These are phyloP conservation scores for Semotilus atromaculatus DNA, from an alignment of 2,797 vertebrate species.

Conservation along the genomic window DNA sequence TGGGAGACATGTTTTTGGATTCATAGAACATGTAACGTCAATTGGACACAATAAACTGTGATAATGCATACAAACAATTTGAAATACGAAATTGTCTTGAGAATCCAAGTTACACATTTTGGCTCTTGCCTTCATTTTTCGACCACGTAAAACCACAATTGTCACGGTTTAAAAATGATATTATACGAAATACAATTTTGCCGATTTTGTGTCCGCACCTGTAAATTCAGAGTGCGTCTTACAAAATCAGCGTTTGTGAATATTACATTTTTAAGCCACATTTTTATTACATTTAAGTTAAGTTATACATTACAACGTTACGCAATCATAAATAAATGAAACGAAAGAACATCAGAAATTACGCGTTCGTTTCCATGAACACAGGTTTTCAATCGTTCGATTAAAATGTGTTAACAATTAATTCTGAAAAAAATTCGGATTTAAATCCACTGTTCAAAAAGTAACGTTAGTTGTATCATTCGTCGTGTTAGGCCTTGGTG, in stretches of 20 bases:
- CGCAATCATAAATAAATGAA: neutral
- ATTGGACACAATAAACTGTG: neutral
- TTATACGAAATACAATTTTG: neutral
- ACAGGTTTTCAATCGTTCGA: neutral
- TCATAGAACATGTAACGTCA: neutral
- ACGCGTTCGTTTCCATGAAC: neutral
- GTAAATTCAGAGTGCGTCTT: neutral
- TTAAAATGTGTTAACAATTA: too few species aligned
- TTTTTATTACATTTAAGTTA: too few species aligned
- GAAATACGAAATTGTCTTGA: neutral
- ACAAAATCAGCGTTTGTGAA: neutral
- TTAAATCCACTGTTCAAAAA: neutral
- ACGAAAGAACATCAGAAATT: neutral
- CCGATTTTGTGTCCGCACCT: neutral
- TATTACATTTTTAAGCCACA: neutral
- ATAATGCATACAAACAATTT: neutral
- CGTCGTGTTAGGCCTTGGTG: neutral
- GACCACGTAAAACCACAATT: neutral
- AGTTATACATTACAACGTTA: too few species aligned
- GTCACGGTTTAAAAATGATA: slow-evolving; percentile 37
- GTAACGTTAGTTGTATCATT: neutral
- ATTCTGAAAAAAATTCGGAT: neutral
- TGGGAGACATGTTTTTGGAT: neutral
- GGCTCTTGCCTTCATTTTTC: neutral
- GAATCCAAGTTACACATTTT: neutral